Percentiles rank a stretch among this genome's conserved stretches.
These are phyloP conservation scores for Eustalomyia histrio DNA, from an alignment of 2,888 invertebrate species.

Conservation along the genomic window DNA sequence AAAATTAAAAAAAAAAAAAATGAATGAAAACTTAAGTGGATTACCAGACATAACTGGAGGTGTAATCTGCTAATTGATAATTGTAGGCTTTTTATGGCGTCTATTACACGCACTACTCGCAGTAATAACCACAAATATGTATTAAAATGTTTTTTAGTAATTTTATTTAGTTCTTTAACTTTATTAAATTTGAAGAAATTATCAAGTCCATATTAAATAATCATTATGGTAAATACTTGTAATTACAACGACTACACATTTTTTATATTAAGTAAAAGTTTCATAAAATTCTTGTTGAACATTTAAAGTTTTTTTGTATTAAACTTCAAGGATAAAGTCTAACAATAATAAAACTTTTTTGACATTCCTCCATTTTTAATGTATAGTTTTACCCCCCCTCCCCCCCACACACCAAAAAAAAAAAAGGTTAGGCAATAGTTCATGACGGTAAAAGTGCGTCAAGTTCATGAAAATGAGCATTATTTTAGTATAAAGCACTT, in stretches of 20 bases:
- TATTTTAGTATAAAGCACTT: not conserved
- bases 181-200: conserved; percentile 19
- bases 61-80: conserved; percentile 39
- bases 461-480: conserved; percentile 49
- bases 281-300: not conserved
- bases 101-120: not conserved
- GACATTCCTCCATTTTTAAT: not conserved
- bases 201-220: conserved; percentile 33
- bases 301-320: not conserved
- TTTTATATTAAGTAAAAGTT: not conserved
- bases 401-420: too few relatives aligned
- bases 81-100: not conserved
- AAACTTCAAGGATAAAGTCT: not conserved
- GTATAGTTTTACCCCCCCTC: not conserved
- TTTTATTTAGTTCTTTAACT: not conserved
- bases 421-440: conserved; percentile 45
- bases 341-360: not conserved
- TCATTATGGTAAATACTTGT: not conserved
- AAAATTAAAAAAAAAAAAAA: conserved; percentile 1
- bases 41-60: conserved; percentile 39
- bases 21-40: conserved; percentile 13
- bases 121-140: too few relatives aligned
- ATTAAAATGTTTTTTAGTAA: not conserved
- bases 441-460: conserved; percentile 38
- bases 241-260: not conserved